A percentile compares a stretch with the other conserved stretches of the same genome.
phyloP scores from a whole-genome alignment of 2,797 vertebrate genomes.

The Pangasius sanitwongsei region DNA sequence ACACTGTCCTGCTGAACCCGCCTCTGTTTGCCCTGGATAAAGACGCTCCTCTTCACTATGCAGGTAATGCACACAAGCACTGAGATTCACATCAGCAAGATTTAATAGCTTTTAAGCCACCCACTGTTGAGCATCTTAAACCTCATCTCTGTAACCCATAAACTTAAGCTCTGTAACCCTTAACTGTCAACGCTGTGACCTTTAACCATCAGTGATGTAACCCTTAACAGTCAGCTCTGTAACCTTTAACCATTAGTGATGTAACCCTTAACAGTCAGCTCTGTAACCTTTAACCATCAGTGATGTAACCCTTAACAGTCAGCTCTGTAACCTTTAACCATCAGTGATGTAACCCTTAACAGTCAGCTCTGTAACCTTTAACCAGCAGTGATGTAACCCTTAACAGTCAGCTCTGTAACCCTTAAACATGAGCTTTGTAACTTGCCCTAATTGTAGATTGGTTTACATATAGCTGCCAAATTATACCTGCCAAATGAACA shows the following conservation, averaged over 20 bases:
- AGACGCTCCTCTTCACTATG: conserved; percentile 94
- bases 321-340: background rate
- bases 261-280: background rate
- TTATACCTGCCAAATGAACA: too few species aligned
- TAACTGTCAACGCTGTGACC: background rate
- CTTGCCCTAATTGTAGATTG: too few species aligned
- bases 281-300: background rate
- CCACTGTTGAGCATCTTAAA: background rate
- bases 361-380: background rate
- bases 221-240: background rate
- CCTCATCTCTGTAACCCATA: background rate
- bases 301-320: background rate
- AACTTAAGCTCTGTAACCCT: background rate
- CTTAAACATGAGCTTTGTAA: background rate
- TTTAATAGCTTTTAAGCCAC: background rate
- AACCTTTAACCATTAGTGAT: background rate
- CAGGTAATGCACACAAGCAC: conserved; percentile 75
- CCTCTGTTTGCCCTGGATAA: conserved; percentile 98
- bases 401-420: background rate
- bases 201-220: background rate
- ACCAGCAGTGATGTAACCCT: background rate
- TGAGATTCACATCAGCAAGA: background rate
- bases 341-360: background rate
- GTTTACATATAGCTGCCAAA: too few species aligned
- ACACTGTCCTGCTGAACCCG: conserved; percentile 95